Conservation (phyloP, 2,113 vertebrate species). For the Ochotona princeps region DNA sequence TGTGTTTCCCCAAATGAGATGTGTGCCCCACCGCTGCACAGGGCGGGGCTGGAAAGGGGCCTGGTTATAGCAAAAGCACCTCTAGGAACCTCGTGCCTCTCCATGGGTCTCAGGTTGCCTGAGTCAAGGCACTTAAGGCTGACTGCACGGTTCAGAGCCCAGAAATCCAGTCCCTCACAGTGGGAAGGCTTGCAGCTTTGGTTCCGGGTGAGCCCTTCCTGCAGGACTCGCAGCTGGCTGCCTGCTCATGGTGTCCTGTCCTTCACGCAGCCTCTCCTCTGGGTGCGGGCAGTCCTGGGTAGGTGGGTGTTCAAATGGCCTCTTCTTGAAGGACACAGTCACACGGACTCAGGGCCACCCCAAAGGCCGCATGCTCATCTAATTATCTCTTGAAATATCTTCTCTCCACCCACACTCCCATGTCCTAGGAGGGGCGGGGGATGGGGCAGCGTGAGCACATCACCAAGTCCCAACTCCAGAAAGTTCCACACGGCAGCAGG, state of each 20-base stretch:
- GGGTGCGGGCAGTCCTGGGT: fast-evolving
- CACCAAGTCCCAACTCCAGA: too few relatives aligned
- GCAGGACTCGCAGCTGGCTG: neutral
- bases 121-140: neutral
- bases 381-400: too few relatives aligned
- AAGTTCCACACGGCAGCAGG: too few relatives aligned
- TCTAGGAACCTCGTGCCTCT: neutral
- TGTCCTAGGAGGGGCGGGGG: too few relatives aligned
- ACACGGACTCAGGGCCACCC: too few relatives aligned
- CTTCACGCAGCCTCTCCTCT: too few relatives aligned
- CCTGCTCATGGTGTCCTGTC: neutral
- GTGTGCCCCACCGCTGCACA: neutral
- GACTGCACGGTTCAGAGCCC: fast-evolving
- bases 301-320: neutral
- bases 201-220: neutral
- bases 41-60: too few relatives aligned
- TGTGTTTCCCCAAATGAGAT: too few relatives aligned
- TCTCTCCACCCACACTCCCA: too few relatives aligned
- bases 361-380: too few relatives aligned
- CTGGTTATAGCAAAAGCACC: neutral
- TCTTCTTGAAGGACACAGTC: neutral
- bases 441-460: too few relatives aligned
- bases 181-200: fast-evolving
- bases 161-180: neutral
- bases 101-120: neutral